These are phyloP conservation scores for Oreohelix idahoensis DNA, from an alignment of 1,140 invertebrate genomes.

Conservation along the genomic window DNA sequence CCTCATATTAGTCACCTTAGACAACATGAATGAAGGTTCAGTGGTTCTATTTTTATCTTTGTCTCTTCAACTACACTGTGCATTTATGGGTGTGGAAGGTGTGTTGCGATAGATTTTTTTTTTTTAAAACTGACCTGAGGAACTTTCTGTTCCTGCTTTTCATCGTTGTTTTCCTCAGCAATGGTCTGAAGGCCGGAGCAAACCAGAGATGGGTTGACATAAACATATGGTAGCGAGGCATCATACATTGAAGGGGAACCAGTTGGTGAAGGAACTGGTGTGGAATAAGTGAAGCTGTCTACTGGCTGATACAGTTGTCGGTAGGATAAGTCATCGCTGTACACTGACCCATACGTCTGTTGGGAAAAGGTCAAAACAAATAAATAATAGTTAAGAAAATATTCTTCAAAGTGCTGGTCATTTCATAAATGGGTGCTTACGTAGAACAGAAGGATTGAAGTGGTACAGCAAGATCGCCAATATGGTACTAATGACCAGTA, in stretches of 20 bases:
- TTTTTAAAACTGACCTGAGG: neutral
- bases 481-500: no score
- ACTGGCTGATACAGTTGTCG: constrained; percentile 65
- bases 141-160: constrained; percentile 10
- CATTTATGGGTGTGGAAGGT: no score
- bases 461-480: no score
- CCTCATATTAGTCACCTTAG: no score
- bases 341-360: constrained; percentile 58
- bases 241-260: constrained; percentile 37
- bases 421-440: no score
- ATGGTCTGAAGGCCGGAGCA: constrained; percentile 54
- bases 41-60: no score
- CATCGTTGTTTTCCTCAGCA: constrained; percentile 50
- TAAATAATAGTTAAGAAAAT: no score
- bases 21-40: no score
- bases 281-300: constrained; percentile 56
- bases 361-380: neutral
- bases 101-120: no score
- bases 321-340: constrained; percentile 64
- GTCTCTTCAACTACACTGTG: no score
- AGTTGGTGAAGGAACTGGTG: constrained; percentile 6
- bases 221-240: constrained; percentile 18
- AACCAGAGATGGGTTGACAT: constrained; percentile 29
- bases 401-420: no score
- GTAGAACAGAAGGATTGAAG: no score